phyloP scores from a whole-genome alignment of 2,113 vertebrate species.

The Pseudorasbora parva region DNA sequence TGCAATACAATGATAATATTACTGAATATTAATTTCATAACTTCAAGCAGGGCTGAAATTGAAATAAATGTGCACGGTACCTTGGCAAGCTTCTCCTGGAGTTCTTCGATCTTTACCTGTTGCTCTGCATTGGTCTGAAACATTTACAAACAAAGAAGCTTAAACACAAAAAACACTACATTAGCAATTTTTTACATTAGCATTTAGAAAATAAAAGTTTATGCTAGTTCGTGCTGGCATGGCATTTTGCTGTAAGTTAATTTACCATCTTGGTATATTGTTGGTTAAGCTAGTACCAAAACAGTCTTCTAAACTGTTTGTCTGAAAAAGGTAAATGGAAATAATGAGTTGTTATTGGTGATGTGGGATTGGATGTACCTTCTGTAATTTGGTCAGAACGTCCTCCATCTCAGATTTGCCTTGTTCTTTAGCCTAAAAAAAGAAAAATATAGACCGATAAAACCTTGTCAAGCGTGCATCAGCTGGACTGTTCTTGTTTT shows the following conservation, averaged over 20 bases:
- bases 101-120: constrained; percentile 91
- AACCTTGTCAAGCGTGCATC: background rate
- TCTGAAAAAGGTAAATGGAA: background rate
- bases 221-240: background rate
- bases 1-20: background rate
- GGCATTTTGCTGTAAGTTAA: background rate
- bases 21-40: background rate
- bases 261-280: background rate
- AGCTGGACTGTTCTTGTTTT: background rate
- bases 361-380: constrained; percentile 76
- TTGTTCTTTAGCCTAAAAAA: constrained; percentile 91
- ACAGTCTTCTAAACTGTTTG: background rate
- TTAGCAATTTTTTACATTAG: background rate
- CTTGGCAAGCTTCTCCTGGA: constrained; percentile 95
- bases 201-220: too few species aligned
- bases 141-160: constrained; percentile 32
- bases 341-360: background rate
- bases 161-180: background rate
- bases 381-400: constrained; percentile 86
- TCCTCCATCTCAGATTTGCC: constrained; percentile 92
- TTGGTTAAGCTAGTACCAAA: background rate
- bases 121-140: constrained; percentile 90
- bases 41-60: background rate
- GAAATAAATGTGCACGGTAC: constrained; percentile 65
- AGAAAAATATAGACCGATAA: background rate